Conservation (phyloP, 2,797 vertebrate species). For the Oreochromis mossambicus region DNA sequence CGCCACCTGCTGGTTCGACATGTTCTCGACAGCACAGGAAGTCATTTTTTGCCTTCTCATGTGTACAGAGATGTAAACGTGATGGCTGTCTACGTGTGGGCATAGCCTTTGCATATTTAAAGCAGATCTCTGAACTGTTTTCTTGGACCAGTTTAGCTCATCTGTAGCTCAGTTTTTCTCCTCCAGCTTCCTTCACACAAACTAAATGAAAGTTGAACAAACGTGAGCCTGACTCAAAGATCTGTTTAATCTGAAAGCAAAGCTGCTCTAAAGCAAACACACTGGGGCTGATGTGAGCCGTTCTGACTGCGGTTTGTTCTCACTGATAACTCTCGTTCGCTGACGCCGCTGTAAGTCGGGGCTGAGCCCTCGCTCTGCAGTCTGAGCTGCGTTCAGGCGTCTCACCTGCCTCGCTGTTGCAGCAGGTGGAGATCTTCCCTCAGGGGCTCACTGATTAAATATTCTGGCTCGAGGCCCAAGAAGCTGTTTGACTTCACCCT, state of each 20-base stretch:
- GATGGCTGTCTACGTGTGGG: not conserved
- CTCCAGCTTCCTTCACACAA: not conserved
- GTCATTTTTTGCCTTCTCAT: not conserved
- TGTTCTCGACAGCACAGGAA: not conserved
- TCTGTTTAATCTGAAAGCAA: not conserved
- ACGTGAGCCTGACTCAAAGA: not conserved
- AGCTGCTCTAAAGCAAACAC: not conserved
- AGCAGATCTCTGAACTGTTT: not conserved
- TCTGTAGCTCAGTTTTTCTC: not conserved
- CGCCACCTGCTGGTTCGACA: not conserved
- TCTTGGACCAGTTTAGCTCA: not conserved
- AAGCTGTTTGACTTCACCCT: not conserved
- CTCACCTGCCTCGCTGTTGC: not conserved
- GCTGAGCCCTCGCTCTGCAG: not conserved
- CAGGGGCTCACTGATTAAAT: not conserved
- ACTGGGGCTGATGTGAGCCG: not conserved
- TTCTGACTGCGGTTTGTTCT: not conserved
- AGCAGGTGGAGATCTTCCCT: not conserved
- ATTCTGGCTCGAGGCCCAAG: not conserved
- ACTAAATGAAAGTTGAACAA: not conserved
- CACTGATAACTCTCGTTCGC: rapidly evolving
- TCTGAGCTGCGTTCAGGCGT: not conserved
- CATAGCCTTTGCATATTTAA: not conserved
- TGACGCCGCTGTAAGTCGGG: not conserved
- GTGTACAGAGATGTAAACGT: not conserved